Conservation (phyloP, 2,888 invertebrate species). For the Drosophila koepferae region DNA sequence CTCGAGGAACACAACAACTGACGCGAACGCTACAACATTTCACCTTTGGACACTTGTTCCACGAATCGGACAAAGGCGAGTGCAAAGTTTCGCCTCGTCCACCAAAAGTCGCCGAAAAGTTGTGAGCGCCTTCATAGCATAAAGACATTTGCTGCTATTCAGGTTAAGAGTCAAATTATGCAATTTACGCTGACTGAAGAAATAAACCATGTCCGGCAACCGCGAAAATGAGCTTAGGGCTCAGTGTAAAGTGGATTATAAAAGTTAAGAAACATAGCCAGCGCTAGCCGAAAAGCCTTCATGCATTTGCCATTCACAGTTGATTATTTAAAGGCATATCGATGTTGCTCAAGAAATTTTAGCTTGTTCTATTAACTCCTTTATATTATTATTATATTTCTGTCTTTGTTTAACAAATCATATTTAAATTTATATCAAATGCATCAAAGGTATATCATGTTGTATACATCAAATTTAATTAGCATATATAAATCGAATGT, state of each 20-base stretch:
- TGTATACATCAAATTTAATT: too few relatives aligned
- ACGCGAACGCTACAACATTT: conserved; percentile 35
- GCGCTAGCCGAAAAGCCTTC: background rate
- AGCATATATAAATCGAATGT: background rate
- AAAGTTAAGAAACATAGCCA: background rate
- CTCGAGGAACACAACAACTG: conserved; percentile 59
- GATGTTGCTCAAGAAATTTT: too few relatives aligned
- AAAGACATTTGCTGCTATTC: conserved; percentile 49
- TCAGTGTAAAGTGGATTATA: background rate
- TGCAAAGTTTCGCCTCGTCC: conserved; percentile 60
- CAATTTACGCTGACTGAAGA: conserved; percentile 37
- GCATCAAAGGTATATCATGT: too few relatives aligned
- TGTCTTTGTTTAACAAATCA: too few relatives aligned
- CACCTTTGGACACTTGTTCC: conserved; percentile 56
- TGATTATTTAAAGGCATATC: background rate
- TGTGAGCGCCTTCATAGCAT: conserved; percentile 35
- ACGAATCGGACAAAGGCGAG: conserved; percentile 57
- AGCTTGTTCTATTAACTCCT: too few relatives aligned
- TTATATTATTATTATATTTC: too few relatives aligned
- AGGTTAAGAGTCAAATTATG: conserved; percentile 69
- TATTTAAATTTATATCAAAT: too few relatives aligned
- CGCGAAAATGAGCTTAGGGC: background rate
- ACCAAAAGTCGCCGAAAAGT: conserved; percentile 68
- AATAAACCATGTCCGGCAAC: conserved; percentile 6
- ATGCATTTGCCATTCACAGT: background rate